Evolutionary conservation across 1,140 invertebrate species (phyloP), one percentile per base, ranked within the genome.

Genomic region (Caenorhabditis remanei): DNA sequence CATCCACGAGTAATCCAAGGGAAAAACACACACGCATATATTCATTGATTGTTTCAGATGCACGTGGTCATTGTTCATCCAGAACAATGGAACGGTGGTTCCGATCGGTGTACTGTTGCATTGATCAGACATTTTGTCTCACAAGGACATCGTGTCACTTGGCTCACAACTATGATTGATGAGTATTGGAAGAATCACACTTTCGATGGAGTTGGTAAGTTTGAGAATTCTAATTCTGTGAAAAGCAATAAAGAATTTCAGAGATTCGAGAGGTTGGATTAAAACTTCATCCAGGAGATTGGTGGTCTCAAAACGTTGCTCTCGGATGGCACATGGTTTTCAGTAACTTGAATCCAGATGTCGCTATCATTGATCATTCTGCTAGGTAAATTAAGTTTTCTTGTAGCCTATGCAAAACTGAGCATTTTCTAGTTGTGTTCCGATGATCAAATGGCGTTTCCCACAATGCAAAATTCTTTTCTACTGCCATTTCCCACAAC

Each of bases 31-130:
- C 2, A 79, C 50, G 3, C 21, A 50, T 14, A 1, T 13, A 53
- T 21, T 82, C 43, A 19, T 43, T 79, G 21, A 63, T 48, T 87
- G 32, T 87, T 87, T 50, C 87, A 63, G 87, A 92, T 92, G 91
- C 92, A 90, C 83, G 90, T 92, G 86, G 91, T 92, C 87, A 91
- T 92, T 83, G 89, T 92, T 87, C 91, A 92, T 85, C 91, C 91
- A 32, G 91, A 93, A 84, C 92, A 93, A 84, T 92, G 92, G 91
- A 92, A 92, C 86, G 91, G 91, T 41, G 91, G 91, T 11, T 92
- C 90, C 46, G 91, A 92, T 88, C 87, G 90, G 24, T 92, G 91
- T 87, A 92, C 91, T 8, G 87, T 92, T 50, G 90, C 89, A 32
- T 84, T 92, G 48, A 90, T 92, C 40, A 87, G 90, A 67, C 92